phyloP scores from a whole-genome alignment of 2,888 invertebrate species.

The Drosophila villosipedis region DNA sequence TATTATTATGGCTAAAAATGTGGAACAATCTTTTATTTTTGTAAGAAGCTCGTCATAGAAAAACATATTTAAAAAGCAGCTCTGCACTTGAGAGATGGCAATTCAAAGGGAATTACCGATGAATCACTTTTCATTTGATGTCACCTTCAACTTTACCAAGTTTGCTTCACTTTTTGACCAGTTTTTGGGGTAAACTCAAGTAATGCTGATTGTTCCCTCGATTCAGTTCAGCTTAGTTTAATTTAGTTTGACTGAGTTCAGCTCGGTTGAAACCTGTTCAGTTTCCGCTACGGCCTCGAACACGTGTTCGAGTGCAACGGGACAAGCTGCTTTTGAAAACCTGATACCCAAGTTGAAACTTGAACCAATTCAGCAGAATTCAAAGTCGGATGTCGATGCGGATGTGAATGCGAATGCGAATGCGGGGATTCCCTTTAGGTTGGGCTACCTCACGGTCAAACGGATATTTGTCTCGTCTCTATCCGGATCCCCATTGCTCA shows the following conservation, averaged over 20 bases:
- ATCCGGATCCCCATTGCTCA: constrained; percentile 10
- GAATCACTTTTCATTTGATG: constrained; percentile 14
- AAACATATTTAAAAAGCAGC: neutral
- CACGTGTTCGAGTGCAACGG: constrained; percentile 55
- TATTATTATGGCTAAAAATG: neutral
- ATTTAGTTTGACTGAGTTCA: constrained; percentile 12
- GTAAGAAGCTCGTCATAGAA: constrained; percentile 5
- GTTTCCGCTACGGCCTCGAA: constrained; percentile 36
- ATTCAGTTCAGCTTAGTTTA: constrained; percentile 28
- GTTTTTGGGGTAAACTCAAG: neutral
- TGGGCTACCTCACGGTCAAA: constrained; percentile 50
- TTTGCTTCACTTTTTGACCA: neutral
- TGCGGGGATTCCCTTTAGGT: constrained; percentile 7
- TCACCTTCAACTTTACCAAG: constrained; percentile 6
- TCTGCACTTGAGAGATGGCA: neutral
- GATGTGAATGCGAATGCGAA: constrained; percentile 2
- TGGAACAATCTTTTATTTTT: neutral
- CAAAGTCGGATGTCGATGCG: neutral
- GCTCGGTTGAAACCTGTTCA: constrained; percentile 10
- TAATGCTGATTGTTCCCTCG: constrained; percentile 6
- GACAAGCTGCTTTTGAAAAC: constrained; percentile 7
- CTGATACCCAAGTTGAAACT: constrained; percentile 18
- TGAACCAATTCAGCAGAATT: constrained; percentile 4
- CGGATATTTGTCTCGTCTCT: constrained; percentile 22
- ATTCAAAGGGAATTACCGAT: constrained; percentile 22